Evolutionary conservation across 2,113 vertebrate species (phyloP).

Genomic region (Ondatra zibethicus): DNA sequence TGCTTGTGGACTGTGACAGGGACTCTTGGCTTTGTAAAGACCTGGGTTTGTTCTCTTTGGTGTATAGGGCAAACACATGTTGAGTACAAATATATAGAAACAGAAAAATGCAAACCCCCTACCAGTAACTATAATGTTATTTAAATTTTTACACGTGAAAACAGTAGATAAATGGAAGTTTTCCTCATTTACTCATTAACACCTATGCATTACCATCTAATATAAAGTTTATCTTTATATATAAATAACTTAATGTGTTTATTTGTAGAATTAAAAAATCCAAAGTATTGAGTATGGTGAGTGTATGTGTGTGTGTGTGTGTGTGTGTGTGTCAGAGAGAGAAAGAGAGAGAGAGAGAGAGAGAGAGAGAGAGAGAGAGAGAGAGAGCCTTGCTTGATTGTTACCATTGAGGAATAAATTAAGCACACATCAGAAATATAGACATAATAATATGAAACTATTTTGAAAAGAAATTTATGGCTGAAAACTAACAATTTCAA

Average conservation of each 20-base stretch:
- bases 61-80: slow-evolving; percentile 14
- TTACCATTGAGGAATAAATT: slow-evolving; percentile 18
- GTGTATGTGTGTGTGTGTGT: background rate
- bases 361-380: background rate
- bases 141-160: background rate
- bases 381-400: background rate
- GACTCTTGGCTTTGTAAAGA: slow-evolving; percentile 11
- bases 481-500: slow-evolving; percentile 20
- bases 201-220: background rate
- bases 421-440: slow-evolving; percentile 1
- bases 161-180: background rate
- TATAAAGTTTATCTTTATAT: background rate
- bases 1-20: background rate
- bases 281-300: background rate
- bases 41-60: slow-evolving; percentile 20
- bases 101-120: background rate
- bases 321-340: background rate
- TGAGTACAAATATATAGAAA: slow-evolving; percentile 17
- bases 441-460: slow-evolving; percentile 33
- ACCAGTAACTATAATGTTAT: background rate
- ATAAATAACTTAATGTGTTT: background rate
- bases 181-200: background rate
- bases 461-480: slow-evolving; percentile 38
- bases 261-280: slow-evolving; percentile 42
- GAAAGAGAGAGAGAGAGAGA: background rate